A percentile compares a stretch with the other conserved stretches of the same genome.
Conservation (phyloP, 2,113 vertebrate genomes). For the Hipposideros armiger region DNA sequence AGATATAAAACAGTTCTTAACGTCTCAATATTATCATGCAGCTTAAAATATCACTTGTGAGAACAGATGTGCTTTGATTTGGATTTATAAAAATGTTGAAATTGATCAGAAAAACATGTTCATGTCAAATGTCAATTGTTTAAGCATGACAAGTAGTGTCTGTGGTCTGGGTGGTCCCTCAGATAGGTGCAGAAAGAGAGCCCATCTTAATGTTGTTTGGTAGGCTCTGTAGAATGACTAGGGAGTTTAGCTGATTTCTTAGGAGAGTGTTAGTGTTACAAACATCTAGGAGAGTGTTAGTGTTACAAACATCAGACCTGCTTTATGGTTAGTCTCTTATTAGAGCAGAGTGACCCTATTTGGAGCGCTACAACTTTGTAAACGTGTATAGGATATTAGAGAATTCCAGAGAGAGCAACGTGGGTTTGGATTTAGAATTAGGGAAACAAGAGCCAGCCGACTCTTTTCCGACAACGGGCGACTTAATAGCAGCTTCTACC, state of each 20-base stretch:
- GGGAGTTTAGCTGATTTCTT: conserved; percentile 16
- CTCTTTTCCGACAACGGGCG: background rate
- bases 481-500: background rate
- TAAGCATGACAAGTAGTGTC: background rate
- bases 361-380: conserved; percentile 40
- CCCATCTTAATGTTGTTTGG: conserved; percentile 36
- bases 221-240: conserved; percentile 31
- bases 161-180: background rate
- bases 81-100: conserved; percentile 24
- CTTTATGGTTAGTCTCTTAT: background rate
- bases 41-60: conserved; percentile 55
- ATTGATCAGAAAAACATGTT: conserved; percentile 5
- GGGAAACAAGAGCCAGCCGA: background rate
- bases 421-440: conserved; percentile 4
- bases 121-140: background rate
- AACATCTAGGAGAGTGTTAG: background rate
- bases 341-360: background rate
- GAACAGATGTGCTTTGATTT: conserved; percentile 29
- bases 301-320: background rate
- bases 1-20: background rate
- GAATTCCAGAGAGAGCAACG: background rate
- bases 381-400: background rate
- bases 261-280: background rate
- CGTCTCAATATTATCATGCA: background rate
- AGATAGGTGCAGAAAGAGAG: conserved; percentile 5